Evolutionary conservation across 2,888 invertebrate species (phyloP), one percentile per base, ranked within the genome.

Genomic region (Phoenoteleia sp.): DNA sequence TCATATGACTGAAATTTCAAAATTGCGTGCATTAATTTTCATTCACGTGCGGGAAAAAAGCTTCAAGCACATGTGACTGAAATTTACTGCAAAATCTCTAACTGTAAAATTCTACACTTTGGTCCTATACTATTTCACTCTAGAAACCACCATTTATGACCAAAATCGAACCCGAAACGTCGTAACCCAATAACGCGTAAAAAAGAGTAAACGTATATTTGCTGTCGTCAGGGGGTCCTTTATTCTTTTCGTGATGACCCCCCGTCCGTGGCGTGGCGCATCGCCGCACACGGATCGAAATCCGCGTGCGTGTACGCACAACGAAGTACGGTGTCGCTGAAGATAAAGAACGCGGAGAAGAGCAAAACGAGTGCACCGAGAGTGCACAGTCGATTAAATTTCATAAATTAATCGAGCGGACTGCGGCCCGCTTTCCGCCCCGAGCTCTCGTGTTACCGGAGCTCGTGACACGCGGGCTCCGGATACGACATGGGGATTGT

Each of bases 351-450:
- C n/a, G n/a, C n/a, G n/a, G n/a, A n/a, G n/a, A n/a, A n/a, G n/a
- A n/a, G n/a, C n/a, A n/a, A n/a, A n/a, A n/a, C n/a, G 49, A 67
- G 29, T 54, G 39, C 17, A 13, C 27, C 54, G 42, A 33, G 62
- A 62, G 52, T 49, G 62, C 87, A 89, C 89, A 90, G 89, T 91
- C 90, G 91, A 91, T 91, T 91, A 88, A 91, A 91, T 91, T 91
- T 91, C 91, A 91, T 87, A 90, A 91, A 91, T 90, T 89, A 91
- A 90, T 90, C 90, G 88, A 89, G 89, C 88, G 88, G 69, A 83
- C 72, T 49, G 47, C 49, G 49, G 58, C 60, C 58, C 49, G 88
- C 88, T 90, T 89, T 89, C 90, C 85, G 86, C 85, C 64, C 81
- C 81, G 85, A 85, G 79, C 88, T 89, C 87, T 90, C 89, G 86